Evolutionary conservation across 2,797 vertebrate species (phyloP).

Genomic region (Gymnocypris eckloni): DNA sequence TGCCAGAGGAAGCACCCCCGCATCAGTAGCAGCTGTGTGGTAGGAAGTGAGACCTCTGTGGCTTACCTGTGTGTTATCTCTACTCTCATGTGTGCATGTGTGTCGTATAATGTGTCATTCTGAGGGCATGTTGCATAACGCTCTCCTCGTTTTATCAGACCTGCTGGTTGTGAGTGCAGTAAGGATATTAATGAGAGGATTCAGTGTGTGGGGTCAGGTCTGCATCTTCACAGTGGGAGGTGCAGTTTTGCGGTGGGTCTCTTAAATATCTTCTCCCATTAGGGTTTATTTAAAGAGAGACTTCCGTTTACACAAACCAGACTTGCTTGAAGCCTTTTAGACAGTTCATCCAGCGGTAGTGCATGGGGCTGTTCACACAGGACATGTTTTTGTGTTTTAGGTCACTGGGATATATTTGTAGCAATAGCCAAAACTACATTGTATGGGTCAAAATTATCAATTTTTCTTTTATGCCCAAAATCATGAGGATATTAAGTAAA

Average conservation of each 20-base stretch:
- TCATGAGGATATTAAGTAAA: too few species aligned
- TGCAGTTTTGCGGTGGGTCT: constrained; percentile 39
- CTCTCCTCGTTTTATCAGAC: constrained; percentile 5
- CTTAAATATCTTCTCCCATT: constrained; percentile 36
- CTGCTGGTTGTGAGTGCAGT: background rate
- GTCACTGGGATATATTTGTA: too few species aligned
- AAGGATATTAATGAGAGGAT: constrained; percentile 24
- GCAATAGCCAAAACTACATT: too few species aligned
- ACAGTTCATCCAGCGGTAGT: constrained; percentile 3
- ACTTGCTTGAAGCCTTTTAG: constrained; percentile 10
- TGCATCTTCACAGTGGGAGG: constrained; percentile 46
- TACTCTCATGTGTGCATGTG: constrained; percentile 27
- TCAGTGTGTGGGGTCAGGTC: constrained; percentile 24
- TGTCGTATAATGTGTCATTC: constrained; percentile 29
- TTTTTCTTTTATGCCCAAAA: too few species aligned
- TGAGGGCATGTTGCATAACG: background rate
- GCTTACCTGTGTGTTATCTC: constrained; percentile 64
- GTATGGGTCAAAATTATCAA: too few species aligned
- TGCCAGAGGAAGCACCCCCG: constrained; percentile 58
- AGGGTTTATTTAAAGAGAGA: constrained; percentile 60
- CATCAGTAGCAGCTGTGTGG: constrained; percentile 49
- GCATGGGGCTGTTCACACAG: background rate
- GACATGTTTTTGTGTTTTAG: background rate
- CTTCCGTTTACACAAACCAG: constrained; percentile 44
- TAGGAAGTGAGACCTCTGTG: constrained; percentile 63